Conservation (phyloP, 2,797 vertebrate genomes). For the Allobates femoralis region DNA sequence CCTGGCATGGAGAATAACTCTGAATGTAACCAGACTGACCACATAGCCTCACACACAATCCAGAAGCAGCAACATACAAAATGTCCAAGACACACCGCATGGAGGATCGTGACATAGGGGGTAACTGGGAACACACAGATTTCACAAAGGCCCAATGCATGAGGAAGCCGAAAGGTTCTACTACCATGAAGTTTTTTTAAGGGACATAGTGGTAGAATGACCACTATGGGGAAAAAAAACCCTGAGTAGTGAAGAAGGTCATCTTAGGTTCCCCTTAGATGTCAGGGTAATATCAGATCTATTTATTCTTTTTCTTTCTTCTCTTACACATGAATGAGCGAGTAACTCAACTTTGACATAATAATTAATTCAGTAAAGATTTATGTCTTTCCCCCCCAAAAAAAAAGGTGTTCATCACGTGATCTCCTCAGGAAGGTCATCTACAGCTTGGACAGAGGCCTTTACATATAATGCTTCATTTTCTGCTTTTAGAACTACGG, state of each 20-base stretch:
- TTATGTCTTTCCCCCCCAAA: neutral
- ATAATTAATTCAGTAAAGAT: neutral
- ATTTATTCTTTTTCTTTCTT: neutral
- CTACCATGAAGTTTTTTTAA: too few relatives aligned
- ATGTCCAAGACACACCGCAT: too few relatives aligned
- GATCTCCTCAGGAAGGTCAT: neutral
- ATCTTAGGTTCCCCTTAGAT: neutral
- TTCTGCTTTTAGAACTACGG: slow-evolving; percentile 31
- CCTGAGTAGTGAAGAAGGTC: neutral
- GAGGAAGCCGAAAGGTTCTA: too few relatives aligned
- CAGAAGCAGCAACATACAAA: too few relatives aligned
- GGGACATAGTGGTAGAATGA: too few relatives aligned
- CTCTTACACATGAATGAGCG: neutral
- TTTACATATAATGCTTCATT: neutral
- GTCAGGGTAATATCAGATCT: neutral
- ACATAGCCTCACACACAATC: too few relatives aligned
- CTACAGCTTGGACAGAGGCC: neutral
- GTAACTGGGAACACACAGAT: too few relatives aligned
- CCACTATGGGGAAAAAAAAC: neutral
- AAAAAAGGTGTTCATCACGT: neutral
- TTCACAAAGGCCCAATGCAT: too few relatives aligned
- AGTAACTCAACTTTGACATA: neutral
- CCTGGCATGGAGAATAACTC: too few relatives aligned
- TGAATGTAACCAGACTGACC: too few relatives aligned
- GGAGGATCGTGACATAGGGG: too few relatives aligned